These are phyloP conservation scores for Thalassarche chlororhynchos DNA, from an alignment of 2,113 vertebrate species.

Conservation along the genomic window DNA sequence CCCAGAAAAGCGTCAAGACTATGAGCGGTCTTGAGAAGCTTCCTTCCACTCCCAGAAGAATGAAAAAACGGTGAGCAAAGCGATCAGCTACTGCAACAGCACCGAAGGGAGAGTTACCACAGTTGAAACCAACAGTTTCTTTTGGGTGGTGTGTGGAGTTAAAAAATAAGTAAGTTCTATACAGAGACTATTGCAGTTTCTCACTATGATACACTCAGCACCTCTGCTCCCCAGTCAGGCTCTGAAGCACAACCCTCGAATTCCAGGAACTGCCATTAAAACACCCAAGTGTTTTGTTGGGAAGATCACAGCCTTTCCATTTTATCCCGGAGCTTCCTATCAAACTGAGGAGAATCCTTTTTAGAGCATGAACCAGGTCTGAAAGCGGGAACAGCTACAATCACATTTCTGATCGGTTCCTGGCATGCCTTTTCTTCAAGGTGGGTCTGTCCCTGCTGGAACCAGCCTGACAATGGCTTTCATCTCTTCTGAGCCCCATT, in stretches of 20 bases:
- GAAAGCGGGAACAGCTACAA: not conserved
- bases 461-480: conserved; percentile 11
- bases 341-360: not conserved
- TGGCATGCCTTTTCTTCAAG: conserved; percentile 2
- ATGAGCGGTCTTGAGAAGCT: not conserved
- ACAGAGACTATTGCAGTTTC: not conserved
- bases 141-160: not conserved
- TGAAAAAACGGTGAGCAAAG: not conserved
- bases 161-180: not conserved
- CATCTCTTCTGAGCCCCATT: not conserved
- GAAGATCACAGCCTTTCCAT: not conserved
- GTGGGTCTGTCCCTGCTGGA: conserved; percentile 11
- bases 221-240: not conserved
- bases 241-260: not conserved
- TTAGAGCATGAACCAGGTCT: not conserved
- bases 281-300: not conserved
- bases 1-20: not conserved
- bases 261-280: not conserved
- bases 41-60: not conserved
- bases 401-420: not conserved
- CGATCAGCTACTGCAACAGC: not conserved
- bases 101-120: not conserved
- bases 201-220: not conserved
- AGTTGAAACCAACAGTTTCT: not conserved
- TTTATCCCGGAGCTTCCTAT: not conserved